Evolutionary conservation across 2,113 vertebrate genomes (phyloP).

Genomic region (Burhinus oedicnemus): DNA sequence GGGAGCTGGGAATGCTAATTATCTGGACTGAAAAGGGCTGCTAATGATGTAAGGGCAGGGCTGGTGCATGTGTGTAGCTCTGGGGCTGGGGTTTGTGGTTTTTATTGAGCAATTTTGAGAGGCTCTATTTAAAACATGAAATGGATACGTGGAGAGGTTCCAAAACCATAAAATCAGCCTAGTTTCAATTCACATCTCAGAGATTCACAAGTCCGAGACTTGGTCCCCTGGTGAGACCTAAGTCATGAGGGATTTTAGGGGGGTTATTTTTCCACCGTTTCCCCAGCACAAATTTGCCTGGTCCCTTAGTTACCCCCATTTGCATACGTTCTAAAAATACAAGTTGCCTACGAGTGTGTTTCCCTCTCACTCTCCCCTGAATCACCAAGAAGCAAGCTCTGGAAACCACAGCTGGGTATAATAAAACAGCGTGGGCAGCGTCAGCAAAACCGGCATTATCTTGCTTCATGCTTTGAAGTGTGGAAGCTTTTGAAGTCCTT

Average conservation of each 20-base stretch:
- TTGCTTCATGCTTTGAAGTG: rapidly evolving
- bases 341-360: rapidly evolving
- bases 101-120: background rate
- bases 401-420: background rate
- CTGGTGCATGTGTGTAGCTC: background rate
- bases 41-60: background rate
- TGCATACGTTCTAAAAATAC: background rate
- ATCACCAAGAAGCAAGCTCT: background rate
- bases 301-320: background rate
- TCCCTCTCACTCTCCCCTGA: background rate
- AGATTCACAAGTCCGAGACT: rapidly evolving
- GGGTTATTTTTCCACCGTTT: background rate
- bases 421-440: background rate
- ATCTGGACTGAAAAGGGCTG: background rate
- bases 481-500: background rate
- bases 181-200: rapidly evolving
- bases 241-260: background rate
- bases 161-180: background rate
- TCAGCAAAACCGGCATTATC: background rate
- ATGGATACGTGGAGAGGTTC: background rate
- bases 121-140: background rate
- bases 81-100: background rate
- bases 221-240: background rate
- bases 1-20: background rate
- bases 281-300: background rate